A percentile compares a stretch with the other conserved stretches of the same genome.
These are phyloP conservation scores for Himalopsyche anomala DNA, from an alignment of 2,888 invertebrate species.

Conservation along the genomic window DNA sequence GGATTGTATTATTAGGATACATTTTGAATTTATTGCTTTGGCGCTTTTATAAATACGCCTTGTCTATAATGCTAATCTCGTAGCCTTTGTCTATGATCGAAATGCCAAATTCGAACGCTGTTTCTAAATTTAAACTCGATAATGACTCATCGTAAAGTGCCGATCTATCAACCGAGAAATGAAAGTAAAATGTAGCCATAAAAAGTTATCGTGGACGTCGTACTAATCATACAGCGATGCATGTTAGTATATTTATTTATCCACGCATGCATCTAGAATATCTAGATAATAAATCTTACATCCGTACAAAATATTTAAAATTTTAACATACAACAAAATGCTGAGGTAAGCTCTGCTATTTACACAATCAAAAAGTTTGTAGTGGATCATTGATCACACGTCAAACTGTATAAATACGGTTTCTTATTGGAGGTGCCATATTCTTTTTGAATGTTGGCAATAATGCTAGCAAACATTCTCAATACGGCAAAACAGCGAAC, in stretches of 20 bases:
- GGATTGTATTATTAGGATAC: neutral
- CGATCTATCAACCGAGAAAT: constrained; percentile 16
- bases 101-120: constrained; percentile 7
- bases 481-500: no score
- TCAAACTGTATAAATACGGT: no score
- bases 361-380: no score
- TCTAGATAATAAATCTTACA: no score
- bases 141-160: constrained; percentile 11
- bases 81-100: constrained; percentile 16
- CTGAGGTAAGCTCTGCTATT: no score
- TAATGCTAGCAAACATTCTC: no score
- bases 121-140: constrained; percentile 5
- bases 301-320: no score
- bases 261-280: neutral
- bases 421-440: no score
- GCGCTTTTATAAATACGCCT: neutral
- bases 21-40: neutral
- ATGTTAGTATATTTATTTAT: neutral
- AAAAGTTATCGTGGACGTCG: neutral
- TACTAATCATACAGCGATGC: neutral
- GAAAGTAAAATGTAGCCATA: neutral
- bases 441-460: no score
- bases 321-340: no score
- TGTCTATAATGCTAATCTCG: neutral
- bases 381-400: no score